phyloP scores from a whole-genome alignment of 30 jellyfish, hydroid and myxozoan genomes.

The Aurelia sp. region DNA sequence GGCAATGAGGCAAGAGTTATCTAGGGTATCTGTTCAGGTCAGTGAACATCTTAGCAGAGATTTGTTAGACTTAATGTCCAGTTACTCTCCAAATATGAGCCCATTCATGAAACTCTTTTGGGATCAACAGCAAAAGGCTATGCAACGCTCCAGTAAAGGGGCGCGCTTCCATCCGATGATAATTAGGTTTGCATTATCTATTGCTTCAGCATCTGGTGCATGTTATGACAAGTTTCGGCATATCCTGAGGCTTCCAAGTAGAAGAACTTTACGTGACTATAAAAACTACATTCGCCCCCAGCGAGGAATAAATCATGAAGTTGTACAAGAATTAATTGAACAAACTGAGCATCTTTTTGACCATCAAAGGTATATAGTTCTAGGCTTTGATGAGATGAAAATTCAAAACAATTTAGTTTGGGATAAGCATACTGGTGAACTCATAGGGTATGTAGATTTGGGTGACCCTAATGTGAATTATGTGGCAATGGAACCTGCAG shows the following conservation, averaged over 20 bases:
- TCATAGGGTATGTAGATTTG: conserved; percentile 48
- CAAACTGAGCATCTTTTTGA: neutral
- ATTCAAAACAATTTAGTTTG: conserved; percentile 53
- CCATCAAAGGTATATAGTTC: conserved; percentile 24
- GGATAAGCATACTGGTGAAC: too few relatives aligned
- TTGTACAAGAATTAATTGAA: conserved; percentile 20
- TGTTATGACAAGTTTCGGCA: conserved; percentile 71
- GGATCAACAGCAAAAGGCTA: conserved; percentile 80
- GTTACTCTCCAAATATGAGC: conserved; percentile 23
- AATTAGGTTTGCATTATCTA: conserved; percentile 58
- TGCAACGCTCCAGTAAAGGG: conserved; percentile 67
- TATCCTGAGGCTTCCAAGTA: conserved; percentile 73
- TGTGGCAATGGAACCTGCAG: conserved; percentile 2
- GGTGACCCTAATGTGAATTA: conserved; percentile 36
- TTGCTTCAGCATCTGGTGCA: conserved; percentile 79
- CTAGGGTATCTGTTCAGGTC: conserved; percentile 18
- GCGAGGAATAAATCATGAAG: conserved; percentile 33
- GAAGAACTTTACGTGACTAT: conserved; percentile 75
- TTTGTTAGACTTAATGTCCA: conserved; percentile 51
- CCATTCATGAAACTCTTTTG: conserved; percentile 85
- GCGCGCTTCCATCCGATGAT: conserved; percentile 81
- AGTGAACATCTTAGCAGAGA: conserved; percentile 33
- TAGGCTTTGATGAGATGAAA: conserved; percentile 38
- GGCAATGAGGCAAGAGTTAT: conserved; percentile 44
- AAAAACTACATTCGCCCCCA: conserved; percentile 71